Evolutionary conservation across 2,797 vertebrate genomes (phyloP).

Genomic region (Semaprochilodus insignis): DNA sequence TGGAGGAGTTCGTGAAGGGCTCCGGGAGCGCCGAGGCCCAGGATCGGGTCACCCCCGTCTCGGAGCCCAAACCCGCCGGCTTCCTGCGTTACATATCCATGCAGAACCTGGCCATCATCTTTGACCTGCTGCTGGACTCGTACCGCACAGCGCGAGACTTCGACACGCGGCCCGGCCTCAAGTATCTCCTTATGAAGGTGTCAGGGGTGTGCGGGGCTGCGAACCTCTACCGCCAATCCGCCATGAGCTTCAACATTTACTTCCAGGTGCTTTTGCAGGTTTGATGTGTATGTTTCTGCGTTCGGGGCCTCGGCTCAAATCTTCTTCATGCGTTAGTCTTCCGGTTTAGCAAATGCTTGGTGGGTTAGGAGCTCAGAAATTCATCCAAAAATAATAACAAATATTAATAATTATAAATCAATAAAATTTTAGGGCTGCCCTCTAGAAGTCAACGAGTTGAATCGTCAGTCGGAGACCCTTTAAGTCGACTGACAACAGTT

Average conservation of each 20-base stretch:
- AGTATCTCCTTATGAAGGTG: constrained; percentile 97
- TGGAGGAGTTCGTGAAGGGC: constrained; percentile 94
- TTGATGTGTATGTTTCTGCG: not conserved
- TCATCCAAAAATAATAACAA: too few species aligned
- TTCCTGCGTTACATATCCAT: constrained; percentile 98
- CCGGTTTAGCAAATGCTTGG: not conserved
- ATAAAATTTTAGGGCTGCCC: too few species aligned
- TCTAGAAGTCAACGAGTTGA: too few species aligned
- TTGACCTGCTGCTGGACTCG: constrained; percentile 96
- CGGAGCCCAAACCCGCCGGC: constrained; percentile 84
- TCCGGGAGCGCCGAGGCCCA: constrained; percentile 77
- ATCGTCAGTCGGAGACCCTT: too few species aligned
- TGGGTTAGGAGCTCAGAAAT: too few species aligned
- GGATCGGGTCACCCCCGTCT: constrained; percentile 78
- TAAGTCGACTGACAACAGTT: too few species aligned
- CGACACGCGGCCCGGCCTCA: constrained; percentile 93
- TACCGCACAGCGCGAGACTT: constrained; percentile 95
- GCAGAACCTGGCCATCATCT: constrained; percentile 95
- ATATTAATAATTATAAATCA: too few species aligned
- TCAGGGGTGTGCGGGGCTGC: constrained; percentile 94
- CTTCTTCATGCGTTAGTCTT: not conserved
- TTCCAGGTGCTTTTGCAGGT: constrained; percentile 76
- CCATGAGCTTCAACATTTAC: constrained; percentile 98
- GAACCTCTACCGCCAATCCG: constrained; percentile 95
- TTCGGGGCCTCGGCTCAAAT: not conserved